Base-by-base conservation (phyloP, 2,113 vertebrate species). In the Coturnix japonica region DNA sequence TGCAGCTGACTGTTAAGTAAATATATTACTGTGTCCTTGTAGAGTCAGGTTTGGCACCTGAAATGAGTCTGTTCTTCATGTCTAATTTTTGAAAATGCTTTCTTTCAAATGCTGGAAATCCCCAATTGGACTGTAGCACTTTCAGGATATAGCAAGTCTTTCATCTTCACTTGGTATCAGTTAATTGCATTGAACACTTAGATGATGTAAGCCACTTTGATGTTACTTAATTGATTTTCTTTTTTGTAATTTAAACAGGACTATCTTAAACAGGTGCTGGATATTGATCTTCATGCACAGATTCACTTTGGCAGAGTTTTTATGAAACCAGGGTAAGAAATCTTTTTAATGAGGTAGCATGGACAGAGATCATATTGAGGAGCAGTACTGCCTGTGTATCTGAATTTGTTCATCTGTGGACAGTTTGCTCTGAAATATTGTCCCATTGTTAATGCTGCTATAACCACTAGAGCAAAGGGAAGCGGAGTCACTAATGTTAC, bases 251-350 rank as follows among this genome's bases (percentile, higher is more conserved):
- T 93, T 86, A 93, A 98, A 96, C 97, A 99, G 99, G 99, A 99
- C 97, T 99, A 99, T 97, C 98, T 99, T 97, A 99, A 99, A 97
- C 99, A 99, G 98, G 99, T 99, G 97, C 98, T 99, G 98, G 99
- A 99, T 97, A 99, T 99, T 87, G 99, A 99, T 97, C 99, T 99
- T 95, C 99, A 99, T 9, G 99, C 99, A 97, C 99, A 99, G 97
- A 99, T 99, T 97, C 99, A 99, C 96, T 99, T 99, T 98, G 99
- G 99, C 95, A 98, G 99, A 93, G 99, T 99, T 97, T 99, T 99
- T 97, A 99, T 99, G 99, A 99, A 99, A 98, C 99, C 99, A 98
- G 99, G 99, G 99, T 99, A 98, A 98, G 98, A 91, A 94, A 95
- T 96, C 54, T 88, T 95, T 89, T 59, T 73, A 31, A 39, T 73